Conservation (phyloP, 2,888 invertebrate genomes). For the Rhagonycha lutea region DNA sequence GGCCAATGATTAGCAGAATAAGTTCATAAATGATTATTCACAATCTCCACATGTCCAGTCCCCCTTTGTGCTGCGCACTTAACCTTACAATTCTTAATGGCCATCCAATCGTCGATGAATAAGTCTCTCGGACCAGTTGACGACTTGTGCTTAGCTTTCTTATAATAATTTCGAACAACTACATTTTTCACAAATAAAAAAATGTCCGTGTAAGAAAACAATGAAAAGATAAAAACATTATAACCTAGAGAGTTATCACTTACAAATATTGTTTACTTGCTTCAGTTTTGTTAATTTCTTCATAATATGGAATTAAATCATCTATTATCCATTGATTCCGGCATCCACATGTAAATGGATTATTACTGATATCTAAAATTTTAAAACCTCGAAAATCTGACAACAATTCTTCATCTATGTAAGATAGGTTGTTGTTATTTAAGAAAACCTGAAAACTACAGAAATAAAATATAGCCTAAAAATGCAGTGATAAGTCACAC, state of each 20-base stretch:
- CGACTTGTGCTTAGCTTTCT: too few species aligned
- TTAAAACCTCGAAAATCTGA: constrained; percentile 70
- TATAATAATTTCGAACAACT: too few species aligned
- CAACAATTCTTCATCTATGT: constrained; percentile 64
- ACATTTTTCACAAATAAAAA: too few species aligned
- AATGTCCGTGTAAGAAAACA: not conserved
- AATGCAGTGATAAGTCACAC: not conserved
- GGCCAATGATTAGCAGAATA: too few species aligned
- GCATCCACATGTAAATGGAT: constrained; percentile 79
- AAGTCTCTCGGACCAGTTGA: too few species aligned
- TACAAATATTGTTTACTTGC: constrained; percentile 40
- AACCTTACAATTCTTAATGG: too few species aligned
- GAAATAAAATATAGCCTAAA: not conserved
- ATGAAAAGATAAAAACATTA: not conserved
- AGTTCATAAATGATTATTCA: too few species aligned
- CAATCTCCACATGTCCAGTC: too few species aligned
- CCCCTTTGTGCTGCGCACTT: too few species aligned
- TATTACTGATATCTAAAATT: constrained; percentile 68
- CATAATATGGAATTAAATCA: constrained; percentile 60
- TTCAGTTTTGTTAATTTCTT: constrained; percentile 51
- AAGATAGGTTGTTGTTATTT: constrained; percentile 70
- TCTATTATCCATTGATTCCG: constrained; percentile 76
- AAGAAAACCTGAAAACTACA: constrained; percentile 64
- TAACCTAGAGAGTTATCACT: not conserved
- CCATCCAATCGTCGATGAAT: too few species aligned